Base-by-base conservation (phyloP, 2,113 vertebrate species). In the Mirza zaza region DNA sequence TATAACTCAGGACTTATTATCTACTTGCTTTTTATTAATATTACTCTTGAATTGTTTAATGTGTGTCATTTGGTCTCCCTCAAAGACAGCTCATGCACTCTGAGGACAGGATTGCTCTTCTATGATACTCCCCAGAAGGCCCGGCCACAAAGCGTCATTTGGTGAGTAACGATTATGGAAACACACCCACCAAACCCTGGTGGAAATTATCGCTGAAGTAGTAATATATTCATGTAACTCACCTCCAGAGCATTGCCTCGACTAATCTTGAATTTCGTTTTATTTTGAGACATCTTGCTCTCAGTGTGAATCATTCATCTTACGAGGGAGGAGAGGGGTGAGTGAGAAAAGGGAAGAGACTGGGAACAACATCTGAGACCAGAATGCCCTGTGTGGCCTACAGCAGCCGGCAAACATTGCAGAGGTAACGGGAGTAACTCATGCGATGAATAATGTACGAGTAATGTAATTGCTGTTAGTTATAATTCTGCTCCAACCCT, bases 291-390 rank as follows among this genome's bases (percentile, higher is more conserved):
- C 5, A 42, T 11, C 34, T 3, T 34, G 6, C 48, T 91, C 20
- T 61, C 34, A 59, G 86, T 93, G 70, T 63, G 50, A 89, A 71
- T 61, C 36, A 39, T 80, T 90, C 14, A 9, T 92, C 70, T 82
- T 52, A 34, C 25, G 2, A 48, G 6, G 2, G 3, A n/a, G 5
- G 14, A 2, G 13, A 27, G 65, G 10, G 34, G 21, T 55, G 29
- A 84, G 45, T 32, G 14, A 13, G 14, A 20, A 95, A 71, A 95
- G 6, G 45, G 23, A 55, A 77, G 73, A 87, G 55, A 75, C 32
- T 32, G 15, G 32, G 52, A 73, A 75, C 21, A 14, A 14, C 6
- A 1, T 50, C 15, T n/a, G 5, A 93, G 57, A 52, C 50, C 27
- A 36, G 1, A 2, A 3, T 21, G 18, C 14, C 52, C 18, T 11